Conservation (phyloP, 2,888 invertebrate species). For the Campoplex capitator region DNA sequence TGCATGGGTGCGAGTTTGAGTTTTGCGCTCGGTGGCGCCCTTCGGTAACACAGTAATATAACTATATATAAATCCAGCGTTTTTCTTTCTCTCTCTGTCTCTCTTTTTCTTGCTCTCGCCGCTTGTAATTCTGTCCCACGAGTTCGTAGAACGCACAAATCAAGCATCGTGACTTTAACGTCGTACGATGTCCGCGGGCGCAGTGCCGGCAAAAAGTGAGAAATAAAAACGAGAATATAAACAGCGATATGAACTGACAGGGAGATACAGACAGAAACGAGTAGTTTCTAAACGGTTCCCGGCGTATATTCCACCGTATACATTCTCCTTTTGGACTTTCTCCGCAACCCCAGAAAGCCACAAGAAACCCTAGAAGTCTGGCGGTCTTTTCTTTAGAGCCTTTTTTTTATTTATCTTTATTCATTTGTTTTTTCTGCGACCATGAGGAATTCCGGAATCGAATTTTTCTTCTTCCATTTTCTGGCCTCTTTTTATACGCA, state of each 20-base stretch:
- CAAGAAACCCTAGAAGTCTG: slow-evolving; percentile 26
- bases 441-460: slow-evolving; percentile 47
- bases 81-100: background rate
- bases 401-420: background rate
- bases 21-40: slow-evolving; percentile 35
- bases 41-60: background rate
- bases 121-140: slow-evolving; percentile 22
- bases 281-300: slow-evolving; percentile 48
- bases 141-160: slow-evolving; percentile 69
- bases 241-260: slow-evolving; percentile 45
- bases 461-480: slow-evolving; percentile 14
- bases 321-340: background rate
- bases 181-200: slow-evolving; percentile 58
- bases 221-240: slow-evolving; percentile 39
- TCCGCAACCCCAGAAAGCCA: slow-evolving; percentile 30
- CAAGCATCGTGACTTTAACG: slow-evolving; percentile 65
- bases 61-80: slow-evolving; percentile 29
- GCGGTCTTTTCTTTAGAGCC: background rate
- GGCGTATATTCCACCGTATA: slow-evolving; percentile 10
- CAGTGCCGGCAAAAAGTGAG: slow-evolving; percentile 20
- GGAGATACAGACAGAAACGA: slow-evolving; percentile 28
- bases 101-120: background rate
- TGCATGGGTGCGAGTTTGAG: slow-evolving; percentile 40
- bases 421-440: background rate
- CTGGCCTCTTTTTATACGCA: slow-evolving; percentile 1